These are phyloP conservation scores for Antigone vipio DNA, from an alignment of 2,113 vertebrate species.

Conservation along the genomic window DNA sequence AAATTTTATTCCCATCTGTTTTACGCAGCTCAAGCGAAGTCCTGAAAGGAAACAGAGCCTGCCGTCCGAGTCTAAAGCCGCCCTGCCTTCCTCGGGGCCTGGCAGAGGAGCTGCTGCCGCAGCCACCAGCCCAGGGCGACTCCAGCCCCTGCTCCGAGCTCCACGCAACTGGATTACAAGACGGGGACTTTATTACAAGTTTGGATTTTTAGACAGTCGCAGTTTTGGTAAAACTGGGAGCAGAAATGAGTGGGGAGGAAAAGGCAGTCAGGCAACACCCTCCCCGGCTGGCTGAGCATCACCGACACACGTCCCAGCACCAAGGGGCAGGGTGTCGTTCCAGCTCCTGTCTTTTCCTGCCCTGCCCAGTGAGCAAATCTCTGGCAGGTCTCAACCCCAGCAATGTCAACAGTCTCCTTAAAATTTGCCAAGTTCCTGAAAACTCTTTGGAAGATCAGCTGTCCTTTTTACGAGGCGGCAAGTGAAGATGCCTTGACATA, in stretches of 20 bases:
- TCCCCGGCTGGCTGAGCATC: neutral
- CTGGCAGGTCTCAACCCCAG: neutral
- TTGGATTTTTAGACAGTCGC: neutral
- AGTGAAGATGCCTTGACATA: no score
- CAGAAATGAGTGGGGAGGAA: neutral
- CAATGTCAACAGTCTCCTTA: neutral
- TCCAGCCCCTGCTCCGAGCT: fast-evolving
- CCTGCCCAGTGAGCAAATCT: neutral
- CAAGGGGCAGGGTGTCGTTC: neutral
- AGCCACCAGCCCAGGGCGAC: neutral
- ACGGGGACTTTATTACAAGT: fast-evolving
- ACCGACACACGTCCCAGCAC: neutral
- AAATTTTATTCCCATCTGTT: neutral
- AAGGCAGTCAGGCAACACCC: neutral
- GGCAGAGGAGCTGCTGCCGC: neutral
- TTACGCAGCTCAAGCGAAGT: neutral
- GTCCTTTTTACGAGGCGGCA: neutral
- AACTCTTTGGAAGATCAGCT: neutral
- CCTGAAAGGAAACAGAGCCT: neutral
- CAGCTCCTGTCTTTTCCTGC: neutral
- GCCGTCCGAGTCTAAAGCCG: neutral
- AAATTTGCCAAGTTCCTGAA: neutral
- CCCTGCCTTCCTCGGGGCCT: neutral
- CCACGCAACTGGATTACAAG: no score
- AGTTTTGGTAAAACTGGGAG: neutral